Conservation (phyloP, 2,888 invertebrate species). For the Eudasyphora cyanicolor region DNA sequence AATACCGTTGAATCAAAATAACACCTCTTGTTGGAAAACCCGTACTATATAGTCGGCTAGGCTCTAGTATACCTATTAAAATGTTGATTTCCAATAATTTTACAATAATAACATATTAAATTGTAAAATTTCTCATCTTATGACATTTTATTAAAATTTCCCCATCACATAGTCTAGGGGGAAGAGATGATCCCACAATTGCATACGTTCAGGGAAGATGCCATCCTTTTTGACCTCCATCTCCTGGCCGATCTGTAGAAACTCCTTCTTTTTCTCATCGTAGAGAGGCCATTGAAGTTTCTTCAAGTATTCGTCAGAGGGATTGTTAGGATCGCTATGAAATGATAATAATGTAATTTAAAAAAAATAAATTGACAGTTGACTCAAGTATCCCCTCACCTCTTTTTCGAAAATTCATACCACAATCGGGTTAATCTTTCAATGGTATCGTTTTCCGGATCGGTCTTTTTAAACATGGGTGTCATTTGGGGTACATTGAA, state of each 20-base stretch:
- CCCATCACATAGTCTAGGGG: conserved; percentile 64
- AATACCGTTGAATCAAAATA: too few relatives aligned
- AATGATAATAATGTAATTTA: not conserved
- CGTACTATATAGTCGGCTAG: too few relatives aligned
- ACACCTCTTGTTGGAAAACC: too few relatives aligned
- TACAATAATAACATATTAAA: too few relatives aligned
- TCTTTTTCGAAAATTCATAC: conserved; percentile 77
- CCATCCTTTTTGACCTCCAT: conserved; percentile 70
- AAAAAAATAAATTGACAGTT: conserved; percentile 12
- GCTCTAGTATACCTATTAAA: too few relatives aligned
- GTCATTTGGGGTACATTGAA: conserved; percentile 73
- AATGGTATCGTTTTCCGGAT: conserved; percentile 79
- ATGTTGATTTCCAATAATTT: too few relatives aligned
- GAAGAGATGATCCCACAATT: conserved; percentile 71
- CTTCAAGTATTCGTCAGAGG: conserved; percentile 71
- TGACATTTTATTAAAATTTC: too few relatives aligned
- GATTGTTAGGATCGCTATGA: conserved; percentile 75
- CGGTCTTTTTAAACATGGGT: conserved; percentile 76
- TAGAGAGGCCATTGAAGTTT: conserved; percentile 73
- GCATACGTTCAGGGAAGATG: conserved; percentile 69
- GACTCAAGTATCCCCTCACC: conserved; percentile 69
- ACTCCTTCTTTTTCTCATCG: conserved; percentile 67
- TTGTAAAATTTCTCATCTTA: too few relatives aligned
- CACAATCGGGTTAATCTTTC: conserved; percentile 80
- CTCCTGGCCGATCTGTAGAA: conserved; percentile 74